Evolutionary conservation across 2,797 vertebrate genomes (phyloP).

Genomic region (Myotis planiceps): DNA sequence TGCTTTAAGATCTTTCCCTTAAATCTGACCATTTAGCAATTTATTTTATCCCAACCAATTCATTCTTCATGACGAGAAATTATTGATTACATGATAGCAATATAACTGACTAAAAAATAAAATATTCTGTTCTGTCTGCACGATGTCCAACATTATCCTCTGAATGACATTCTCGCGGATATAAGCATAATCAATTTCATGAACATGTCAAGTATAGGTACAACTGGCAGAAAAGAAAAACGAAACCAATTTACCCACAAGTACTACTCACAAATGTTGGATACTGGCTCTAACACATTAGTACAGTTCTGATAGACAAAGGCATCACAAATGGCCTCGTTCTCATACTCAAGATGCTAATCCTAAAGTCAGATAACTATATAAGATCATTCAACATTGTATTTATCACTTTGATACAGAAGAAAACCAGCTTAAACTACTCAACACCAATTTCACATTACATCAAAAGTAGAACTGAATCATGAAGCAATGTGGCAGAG

Average conservation of each 20-base stretch:
- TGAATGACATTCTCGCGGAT: background rate
- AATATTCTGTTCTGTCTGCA: background rate
- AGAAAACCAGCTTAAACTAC: background rate
- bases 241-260: background rate
- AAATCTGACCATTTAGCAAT: too few species aligned
- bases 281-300: background rate
- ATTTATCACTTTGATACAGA: conserved; percentile 25
- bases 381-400: conserved; percentile 5
- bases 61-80: background rate
- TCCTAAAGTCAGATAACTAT: background rate
- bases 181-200: background rate
- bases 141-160: background rate
- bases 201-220: background rate
- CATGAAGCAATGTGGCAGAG: background rate
- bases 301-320: background rate
- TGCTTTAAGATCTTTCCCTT: conserved; percentile 13
- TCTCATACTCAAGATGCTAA: background rate
- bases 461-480: background rate
- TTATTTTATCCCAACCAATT: conserved; percentile 19
- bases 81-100: background rate
- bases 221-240: conserved; percentile 23
- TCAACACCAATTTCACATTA: background rate
- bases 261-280: background rate
- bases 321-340: background rate
- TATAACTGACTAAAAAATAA: conserved; percentile 5